A percentile compares a stretch with the other conserved stretches of the same genome.
Evolutionary conservation across 2,113 vertebrate genomes (phyloP).

Genomic region (Turdus rufiventris): DNA sequence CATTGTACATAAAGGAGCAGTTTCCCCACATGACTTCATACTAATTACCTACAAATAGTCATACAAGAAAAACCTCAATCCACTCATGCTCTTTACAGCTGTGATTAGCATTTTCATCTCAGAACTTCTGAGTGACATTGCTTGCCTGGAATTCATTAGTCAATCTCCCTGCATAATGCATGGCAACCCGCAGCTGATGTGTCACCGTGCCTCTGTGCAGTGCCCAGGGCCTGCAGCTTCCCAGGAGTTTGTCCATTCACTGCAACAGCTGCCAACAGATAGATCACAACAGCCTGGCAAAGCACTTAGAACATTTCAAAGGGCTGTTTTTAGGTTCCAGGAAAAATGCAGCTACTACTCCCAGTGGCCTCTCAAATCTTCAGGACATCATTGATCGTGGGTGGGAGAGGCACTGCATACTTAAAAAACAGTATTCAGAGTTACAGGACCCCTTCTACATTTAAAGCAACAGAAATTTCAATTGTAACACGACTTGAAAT

Average conservation of each 20-base stretch:
- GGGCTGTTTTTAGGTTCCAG: background rate
- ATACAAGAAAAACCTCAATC: constrained; percentile 38
- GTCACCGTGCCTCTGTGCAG: background rate
- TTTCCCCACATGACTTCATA: constrained; percentile 41
- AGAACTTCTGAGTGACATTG: background rate
- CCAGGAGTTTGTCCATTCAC: background rate
- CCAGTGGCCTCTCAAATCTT: background rate
- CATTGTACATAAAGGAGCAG: background rate
- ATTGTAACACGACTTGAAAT: background rate
- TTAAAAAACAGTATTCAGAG: background rate
- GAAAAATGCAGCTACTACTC: background rate
- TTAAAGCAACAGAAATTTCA: background rate
- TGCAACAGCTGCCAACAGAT: background rate
- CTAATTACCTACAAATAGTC: constrained; percentile 46
- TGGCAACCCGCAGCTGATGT: background rate
- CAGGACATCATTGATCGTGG: rapidly evolving
- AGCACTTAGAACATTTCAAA: background rate
- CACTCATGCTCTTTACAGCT: constrained; percentile 16
- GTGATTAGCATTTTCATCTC: constrained; percentile 20
- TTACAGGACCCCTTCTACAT: background rate
- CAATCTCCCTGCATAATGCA: background rate
- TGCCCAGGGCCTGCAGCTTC: background rate
- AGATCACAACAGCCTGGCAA: background rate
- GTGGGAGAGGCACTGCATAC: background rate
- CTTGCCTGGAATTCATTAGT: constrained; percentile 24